Evolutionary conservation across 1,140 invertebrate species (phyloP).

Genomic region (Fragariocoptes setiger): DNA sequence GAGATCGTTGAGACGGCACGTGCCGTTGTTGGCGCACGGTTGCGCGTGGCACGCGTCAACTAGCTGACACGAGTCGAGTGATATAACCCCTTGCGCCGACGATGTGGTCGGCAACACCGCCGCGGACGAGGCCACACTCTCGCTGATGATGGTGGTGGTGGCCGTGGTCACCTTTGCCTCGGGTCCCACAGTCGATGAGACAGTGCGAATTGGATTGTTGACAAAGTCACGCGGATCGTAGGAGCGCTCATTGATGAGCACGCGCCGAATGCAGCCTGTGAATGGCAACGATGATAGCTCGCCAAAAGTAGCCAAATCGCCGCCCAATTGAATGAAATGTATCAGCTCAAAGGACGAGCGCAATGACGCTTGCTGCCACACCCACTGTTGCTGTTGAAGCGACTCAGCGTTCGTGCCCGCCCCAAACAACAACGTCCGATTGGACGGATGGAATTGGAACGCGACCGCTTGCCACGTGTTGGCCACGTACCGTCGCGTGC

Average conservation of each 20-base stretch:
- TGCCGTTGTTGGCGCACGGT: constrained; percentile 60
- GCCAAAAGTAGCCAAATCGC: constrained; percentile 21
- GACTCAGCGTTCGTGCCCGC: background rate
- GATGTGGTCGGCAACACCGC: too few species aligned
- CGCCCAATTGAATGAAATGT: constrained; percentile 1
- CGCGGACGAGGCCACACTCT: background rate
- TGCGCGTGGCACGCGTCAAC: constrained; percentile 57
- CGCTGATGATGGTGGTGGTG: background rate
- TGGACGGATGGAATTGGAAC: background rate
- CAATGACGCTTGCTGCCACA: background rate
- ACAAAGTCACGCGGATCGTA: constrained; percentile 45
- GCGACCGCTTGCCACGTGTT: background rate
- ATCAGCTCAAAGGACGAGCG: background rate
- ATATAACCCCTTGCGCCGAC: constrained; percentile 44
- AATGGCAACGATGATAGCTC: constrained; percentile 15
- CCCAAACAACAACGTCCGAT: too few species aligned
- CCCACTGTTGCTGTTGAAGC: background rate
- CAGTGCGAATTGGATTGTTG: constrained; percentile 16
- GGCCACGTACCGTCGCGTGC: background rate
- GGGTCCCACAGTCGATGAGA: background rate
- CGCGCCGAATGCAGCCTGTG: constrained; percentile 59
- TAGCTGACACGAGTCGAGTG: constrained; percentile 59
- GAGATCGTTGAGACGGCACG: constrained; percentile 46
- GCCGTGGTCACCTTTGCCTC: background rate
- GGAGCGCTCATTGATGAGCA: constrained; percentile 37